These are phyloP conservation scores for Drosophila tristis DNA, from an alignment of 1,140 invertebrate genomes.

Conservation along the genomic window DNA sequence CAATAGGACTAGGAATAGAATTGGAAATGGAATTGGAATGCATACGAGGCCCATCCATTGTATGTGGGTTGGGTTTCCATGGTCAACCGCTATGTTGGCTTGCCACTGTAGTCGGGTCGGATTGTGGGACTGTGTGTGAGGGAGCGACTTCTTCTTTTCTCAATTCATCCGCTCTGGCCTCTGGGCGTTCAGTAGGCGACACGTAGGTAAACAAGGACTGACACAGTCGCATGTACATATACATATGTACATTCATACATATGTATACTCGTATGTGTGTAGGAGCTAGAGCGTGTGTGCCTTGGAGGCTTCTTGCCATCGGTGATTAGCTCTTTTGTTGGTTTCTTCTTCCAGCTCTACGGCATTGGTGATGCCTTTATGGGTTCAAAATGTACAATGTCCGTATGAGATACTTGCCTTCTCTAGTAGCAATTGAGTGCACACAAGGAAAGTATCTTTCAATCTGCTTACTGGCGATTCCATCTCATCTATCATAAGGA, in stretches of 20 bases:
- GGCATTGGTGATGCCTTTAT: slow-evolving; percentile 35
- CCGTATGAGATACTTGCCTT: slow-evolving; percentile 44
- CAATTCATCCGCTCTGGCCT: slow-evolving; percentile 21
- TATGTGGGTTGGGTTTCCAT: slow-evolving; percentile 63
- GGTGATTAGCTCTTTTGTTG: slow-evolving; percentile 49
- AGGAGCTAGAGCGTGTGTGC: slow-evolving; percentile 4
- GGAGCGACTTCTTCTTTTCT: slow-evolving; percentile 46
- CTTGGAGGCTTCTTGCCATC: slow-evolving; percentile 36
- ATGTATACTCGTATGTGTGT: neutral
- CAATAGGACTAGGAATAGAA: slow-evolving; percentile 45
- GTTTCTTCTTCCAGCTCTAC: slow-evolving; percentile 24
- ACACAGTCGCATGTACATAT: slow-evolving; percentile 2
- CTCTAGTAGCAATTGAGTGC: slow-evolving; percentile 41
- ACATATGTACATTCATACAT: slow-evolving; percentile 5
- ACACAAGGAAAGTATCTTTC: slow-evolving; percentile 30
- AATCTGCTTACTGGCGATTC: slow-evolving; percentile 37
- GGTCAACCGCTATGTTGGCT: slow-evolving; percentile 74
- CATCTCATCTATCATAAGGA: slow-evolving; percentile 23
- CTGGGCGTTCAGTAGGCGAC: slow-evolving; percentile 54
- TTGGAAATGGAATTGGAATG: slow-evolving; percentile 33
- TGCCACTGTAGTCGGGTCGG: slow-evolving; percentile 61
- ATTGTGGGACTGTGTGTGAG: slow-evolving; percentile 38
- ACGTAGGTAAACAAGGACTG: slow-evolving; percentile 51
- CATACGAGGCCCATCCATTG: slow-evolving; percentile 44
- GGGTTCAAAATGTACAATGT: slow-evolving; percentile 37